Conservation (phyloP, 2,888 invertebrate species). For the Phragmatobia fuliginosa region DNA sequence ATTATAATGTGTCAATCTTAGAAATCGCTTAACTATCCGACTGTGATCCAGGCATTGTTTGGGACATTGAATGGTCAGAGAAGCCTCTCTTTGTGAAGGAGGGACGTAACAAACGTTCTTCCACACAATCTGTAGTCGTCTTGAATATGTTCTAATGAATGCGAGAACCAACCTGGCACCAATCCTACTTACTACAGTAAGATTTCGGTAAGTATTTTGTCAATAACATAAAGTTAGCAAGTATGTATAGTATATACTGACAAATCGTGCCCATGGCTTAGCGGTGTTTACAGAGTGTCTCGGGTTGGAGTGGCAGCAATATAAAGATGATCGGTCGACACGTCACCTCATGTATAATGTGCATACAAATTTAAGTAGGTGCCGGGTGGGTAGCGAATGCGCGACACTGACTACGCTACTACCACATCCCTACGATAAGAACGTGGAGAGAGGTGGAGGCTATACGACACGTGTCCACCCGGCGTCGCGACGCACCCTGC, state of each 20-base stretch:
- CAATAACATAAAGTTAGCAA: slow-evolving; percentile 30
- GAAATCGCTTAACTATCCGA: too few species aligned
- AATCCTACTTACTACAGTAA: slow-evolving; percentile 10
- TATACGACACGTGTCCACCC: slow-evolving; percentile 77
- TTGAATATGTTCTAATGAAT: background rate
- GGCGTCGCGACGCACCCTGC: slow-evolving; percentile 62
- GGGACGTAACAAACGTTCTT: background rate
- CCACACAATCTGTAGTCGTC: background rate
- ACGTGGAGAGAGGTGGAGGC: slow-evolving; percentile 62
- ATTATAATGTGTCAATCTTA: too few species aligned
- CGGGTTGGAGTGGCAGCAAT: slow-evolving; percentile 65
- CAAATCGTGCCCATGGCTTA: slow-evolving; percentile 62
- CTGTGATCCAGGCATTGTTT: background rate
- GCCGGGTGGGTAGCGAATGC: slow-evolving; percentile 54
- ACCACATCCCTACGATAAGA: slow-evolving; percentile 72
- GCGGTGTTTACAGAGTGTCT: slow-evolving; percentile 64
- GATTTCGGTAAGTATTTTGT: slow-evolving; percentile 37
- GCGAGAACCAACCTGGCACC: background rate
- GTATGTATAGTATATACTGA: slow-evolving; percentile 29
- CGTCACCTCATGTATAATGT: slow-evolving; percentile 82
- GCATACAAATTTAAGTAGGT: slow-evolving; percentile 78
- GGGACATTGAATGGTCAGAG: background rate
- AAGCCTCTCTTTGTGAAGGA: background rate
- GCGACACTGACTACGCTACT: slow-evolving; percentile 62
- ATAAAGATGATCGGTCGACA: slow-evolving; percentile 80